Evolutionary conservation across 2,797 vertebrate species (phyloP), one percentile per base, ranked within the genome.

Genomic region (Galaxias olidus): DNA sequence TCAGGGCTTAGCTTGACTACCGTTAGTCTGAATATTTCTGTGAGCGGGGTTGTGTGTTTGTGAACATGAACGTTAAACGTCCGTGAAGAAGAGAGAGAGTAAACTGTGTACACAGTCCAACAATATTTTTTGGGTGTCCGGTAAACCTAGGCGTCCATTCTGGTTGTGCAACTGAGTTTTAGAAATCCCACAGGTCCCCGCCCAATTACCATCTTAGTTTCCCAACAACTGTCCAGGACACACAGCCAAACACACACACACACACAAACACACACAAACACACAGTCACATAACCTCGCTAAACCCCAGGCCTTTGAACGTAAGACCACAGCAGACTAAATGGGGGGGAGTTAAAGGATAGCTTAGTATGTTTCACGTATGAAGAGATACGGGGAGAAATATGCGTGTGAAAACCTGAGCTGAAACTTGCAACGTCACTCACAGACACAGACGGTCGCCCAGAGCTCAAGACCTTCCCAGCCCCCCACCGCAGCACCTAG

Each of bases 161-260:
- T 75, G 72, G 68, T 84, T 86, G 78, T 83, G 76, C 81, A 86
- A 89, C 74, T 61, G 64, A 78, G 77, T 86, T 83, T 64, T 81
- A 86, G 75, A 83, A 80, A 87, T 82, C 82, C 80, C 72, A 41
- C 64, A 52, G 76, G 73, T 84, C 83, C 68, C 84, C 53, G n/a
- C 76, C 74, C 79, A 77, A 67, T 52, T 49, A 65, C 43, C 51
- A 66, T n/a, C 56, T 81, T 77, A 79, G 72, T 86, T 82, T 76
- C 73, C 78, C 72, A 71, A 82, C 76, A 73, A 66, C 73, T 58
- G 66, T 51, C 4, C 62, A 65, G 71, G 62, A 72, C 72, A 75
- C 60, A 57, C 72, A 18, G 41, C 20, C 62, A 72, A 66, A 30
- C 30, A 30, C 30, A 30, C 2, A 30, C 3, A 3, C 30, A 17